phyloP scores from a whole-genome alignment of 2,888 invertebrate genomes.

The Tigriopus californicus region DNA sequence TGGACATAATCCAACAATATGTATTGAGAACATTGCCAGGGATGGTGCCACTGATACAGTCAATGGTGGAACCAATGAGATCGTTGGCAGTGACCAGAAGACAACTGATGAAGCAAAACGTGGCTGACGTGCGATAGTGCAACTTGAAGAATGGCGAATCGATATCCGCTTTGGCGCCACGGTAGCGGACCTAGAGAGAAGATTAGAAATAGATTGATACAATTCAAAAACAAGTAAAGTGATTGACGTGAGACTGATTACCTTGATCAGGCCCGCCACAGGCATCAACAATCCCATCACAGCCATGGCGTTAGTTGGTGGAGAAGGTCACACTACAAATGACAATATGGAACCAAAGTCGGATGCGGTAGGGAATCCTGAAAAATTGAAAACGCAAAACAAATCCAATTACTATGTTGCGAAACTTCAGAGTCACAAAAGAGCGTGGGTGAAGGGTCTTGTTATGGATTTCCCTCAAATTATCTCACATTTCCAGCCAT shows the following conservation, averaged over 20 bases:
- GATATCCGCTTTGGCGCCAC: constrained; percentile 68
- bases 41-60: constrained; percentile 14
- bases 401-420: too few species aligned
- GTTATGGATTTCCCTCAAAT: too few species aligned
- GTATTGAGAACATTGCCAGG: constrained; percentile 15
- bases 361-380: too few species aligned
- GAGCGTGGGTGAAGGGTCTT: too few species aligned
- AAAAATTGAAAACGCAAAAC: too few species aligned
- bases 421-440: too few species aligned
- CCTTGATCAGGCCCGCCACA: constrained; percentile 73
- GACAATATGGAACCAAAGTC: too few species aligned
- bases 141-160: constrained; percentile 76
- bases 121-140: constrained; percentile 70
- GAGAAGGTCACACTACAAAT: background rate
- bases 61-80: constrained; percentile 49
- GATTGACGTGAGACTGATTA: constrained; percentile 24
- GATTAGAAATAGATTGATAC: constrained; percentile 18
- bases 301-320: constrained; percentile 31
- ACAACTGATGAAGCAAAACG: constrained; percentile 63
- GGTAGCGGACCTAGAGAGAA: constrained; percentile 69
- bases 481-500: too few species aligned
- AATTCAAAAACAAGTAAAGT: background rate
- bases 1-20: constrained; percentile 19
- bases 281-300: constrained; percentile 67
- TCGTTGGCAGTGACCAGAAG: constrained; percentile 75